A percentile compares a stretch with the other conserved stretches of the same genome.
These are phyloP conservation scores for Tenodera sinensis DNA, from an alignment of 2,888 invertebrate genomes.

Conservation along the genomic window DNA sequence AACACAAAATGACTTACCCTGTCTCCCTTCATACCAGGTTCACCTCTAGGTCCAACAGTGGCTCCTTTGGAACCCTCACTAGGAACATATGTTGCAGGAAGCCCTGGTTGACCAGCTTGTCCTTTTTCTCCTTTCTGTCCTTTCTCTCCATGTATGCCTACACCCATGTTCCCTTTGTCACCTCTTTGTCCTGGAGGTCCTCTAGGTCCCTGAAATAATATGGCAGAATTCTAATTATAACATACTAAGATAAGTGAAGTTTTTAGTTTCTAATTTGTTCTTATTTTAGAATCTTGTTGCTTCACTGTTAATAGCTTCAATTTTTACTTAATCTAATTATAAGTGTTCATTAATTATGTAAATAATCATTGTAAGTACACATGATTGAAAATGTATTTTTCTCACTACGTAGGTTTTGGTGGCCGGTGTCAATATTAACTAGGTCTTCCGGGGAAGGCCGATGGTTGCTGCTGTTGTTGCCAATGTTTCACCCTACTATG, in stretches of 20 bases:
- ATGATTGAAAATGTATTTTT: not conserved
- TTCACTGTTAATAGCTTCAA: no score
- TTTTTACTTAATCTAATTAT: no score
- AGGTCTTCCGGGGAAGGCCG: no score
- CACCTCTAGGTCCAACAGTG: constrained; percentile 40
- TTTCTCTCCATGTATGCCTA: constrained; percentile 56
- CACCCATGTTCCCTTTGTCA: constrained; percentile 58
- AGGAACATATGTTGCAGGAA: constrained; percentile 5
- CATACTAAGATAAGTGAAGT: no score
- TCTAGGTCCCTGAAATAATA: constrained; percentile 55
- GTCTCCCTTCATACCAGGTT: constrained; percentile 37
- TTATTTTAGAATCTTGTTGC: no score
- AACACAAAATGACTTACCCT: constrained; percentile 22
- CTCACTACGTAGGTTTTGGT: no score
- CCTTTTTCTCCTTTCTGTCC: constrained; percentile 67
- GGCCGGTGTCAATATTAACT: no score
- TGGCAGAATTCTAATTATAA: no score
- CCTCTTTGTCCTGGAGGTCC: constrained; percentile 71
- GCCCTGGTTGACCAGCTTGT: constrained; percentile 42
- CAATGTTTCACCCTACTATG: no score
- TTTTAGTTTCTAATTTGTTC: no score
- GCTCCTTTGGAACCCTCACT: constrained; percentile 31
- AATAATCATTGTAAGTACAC: not conserved
- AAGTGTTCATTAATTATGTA: not conserved
- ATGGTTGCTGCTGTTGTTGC: no score